Conservation (phyloP, 2,113 vertebrate genomes). For the Platichthys flesus region DNA sequence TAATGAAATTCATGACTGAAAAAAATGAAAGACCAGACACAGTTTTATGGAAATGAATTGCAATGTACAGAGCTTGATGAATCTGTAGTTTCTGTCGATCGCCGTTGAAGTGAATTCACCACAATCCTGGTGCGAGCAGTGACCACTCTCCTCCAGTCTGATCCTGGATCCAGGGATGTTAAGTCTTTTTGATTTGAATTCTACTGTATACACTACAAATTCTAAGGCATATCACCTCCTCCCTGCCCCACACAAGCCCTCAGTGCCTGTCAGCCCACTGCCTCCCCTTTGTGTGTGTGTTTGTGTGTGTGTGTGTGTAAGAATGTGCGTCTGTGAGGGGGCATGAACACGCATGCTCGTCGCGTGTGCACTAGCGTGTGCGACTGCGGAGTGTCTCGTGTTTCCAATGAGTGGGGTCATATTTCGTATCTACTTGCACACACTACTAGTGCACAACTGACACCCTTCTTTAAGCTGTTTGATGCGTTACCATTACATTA, state of each 20-base stretch:
- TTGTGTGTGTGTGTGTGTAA: constrained; percentile 7
- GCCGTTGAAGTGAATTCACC: constrained; percentile 66
- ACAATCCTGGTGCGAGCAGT: constrained; percentile 72
- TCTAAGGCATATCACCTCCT: constrained; percentile 81
- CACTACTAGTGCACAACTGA: constrained; percentile 97
- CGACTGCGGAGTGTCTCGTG: constrained; percentile 66
- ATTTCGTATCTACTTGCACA: constrained; percentile 96
- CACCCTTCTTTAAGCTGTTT: constrained; percentile 97
- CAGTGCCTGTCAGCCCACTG: constrained; percentile 83
- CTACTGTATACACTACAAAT: constrained; percentile 83
- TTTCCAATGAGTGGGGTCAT: constrained; percentile 88
- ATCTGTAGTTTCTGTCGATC: background rate
- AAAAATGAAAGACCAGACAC: background rate
- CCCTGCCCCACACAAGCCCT: constrained; percentile 78
- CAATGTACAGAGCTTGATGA: constrained; percentile 40
- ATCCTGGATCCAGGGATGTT: constrained; percentile 75
- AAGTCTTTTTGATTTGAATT: constrained; percentile 76
- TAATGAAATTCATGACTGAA: constrained; percentile 56
- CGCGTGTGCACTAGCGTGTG: constrained; percentile 67
- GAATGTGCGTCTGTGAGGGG: constrained; percentile 25
- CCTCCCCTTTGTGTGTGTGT: constrained; percentile 85
- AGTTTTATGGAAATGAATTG: constrained; percentile 37
- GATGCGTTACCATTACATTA: constrained; percentile 89
- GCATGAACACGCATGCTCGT: constrained; percentile 79
- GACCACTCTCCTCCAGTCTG: constrained; percentile 81